Conservation (phyloP, 2,113 vertebrate species). For the Toxostoma redivivum region DNA sequence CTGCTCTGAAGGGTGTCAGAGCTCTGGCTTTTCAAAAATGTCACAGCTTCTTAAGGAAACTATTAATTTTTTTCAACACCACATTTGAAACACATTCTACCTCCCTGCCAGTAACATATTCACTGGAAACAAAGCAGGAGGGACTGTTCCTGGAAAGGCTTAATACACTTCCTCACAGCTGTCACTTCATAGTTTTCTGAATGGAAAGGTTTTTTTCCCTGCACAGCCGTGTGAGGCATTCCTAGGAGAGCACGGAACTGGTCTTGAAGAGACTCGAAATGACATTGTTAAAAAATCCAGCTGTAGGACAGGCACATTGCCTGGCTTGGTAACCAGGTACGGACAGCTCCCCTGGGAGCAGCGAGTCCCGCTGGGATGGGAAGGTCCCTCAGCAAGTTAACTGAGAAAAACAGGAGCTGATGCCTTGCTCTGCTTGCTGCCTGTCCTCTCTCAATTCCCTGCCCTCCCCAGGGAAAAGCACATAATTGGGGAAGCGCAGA, state of each 20-base stretch:
- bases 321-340: neutral
- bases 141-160: slow-evolving; percentile 12
- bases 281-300: neutral
- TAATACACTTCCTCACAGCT: neutral
- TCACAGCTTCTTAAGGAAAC: neutral
- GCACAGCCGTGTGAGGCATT: neutral
- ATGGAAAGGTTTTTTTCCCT: neutral
- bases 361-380: fast-evolving
- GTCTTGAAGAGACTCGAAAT: neutral
- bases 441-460: neutral
- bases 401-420: neutral
- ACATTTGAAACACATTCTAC: slow-evolving; percentile 3
- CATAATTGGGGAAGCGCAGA: fast-evolving
- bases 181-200: slow-evolving; percentile 23
- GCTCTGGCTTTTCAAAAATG: slow-evolving; percentile 33
- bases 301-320: neutral
- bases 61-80: neutral
- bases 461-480: neutral
- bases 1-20: neutral
- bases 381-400: neutral
- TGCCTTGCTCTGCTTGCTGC: neutral
- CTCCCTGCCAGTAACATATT: neutral
- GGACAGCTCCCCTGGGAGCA: neutral
- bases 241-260: neutral
- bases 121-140: neutral